Evolutionary conservation across 2,797 vertebrate genomes (phyloP).

Genomic region (Coracias cyanogaster): DNA sequence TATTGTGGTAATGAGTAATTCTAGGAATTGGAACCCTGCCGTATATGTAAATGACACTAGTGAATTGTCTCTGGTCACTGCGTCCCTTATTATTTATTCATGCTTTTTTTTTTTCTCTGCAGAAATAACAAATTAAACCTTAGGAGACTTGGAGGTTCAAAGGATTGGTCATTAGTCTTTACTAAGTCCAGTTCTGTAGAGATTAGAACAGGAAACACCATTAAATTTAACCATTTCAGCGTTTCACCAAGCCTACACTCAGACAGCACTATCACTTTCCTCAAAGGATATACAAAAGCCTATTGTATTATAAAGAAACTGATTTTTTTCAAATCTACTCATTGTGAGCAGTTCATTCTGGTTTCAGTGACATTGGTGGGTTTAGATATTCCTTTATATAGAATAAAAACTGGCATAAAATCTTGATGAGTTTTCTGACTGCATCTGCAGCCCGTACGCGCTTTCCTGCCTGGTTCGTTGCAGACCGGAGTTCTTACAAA

Average conservation of each 20-base stretch:
- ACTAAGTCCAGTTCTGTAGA: slow-evolving; percentile 26
- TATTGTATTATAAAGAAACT: not conserved
- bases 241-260: not conserved
- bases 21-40: slow-evolving; percentile 4
- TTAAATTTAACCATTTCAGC: not conserved
- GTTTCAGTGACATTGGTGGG: not conserved
- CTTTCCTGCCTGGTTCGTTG: not conserved
- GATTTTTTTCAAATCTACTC: not conserved
- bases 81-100: slow-evolving; percentile 58
- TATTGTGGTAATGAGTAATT: slow-evolving; percentile 27
- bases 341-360: not conserved
- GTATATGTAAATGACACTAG: slow-evolving; percentile 23
- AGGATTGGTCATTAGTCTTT: slow-evolving; percentile 45
- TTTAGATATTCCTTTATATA: slow-evolving; percentile 5
- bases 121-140: slow-evolving; percentile 53
- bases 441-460: accelerated
- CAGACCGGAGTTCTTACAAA: slow-evolving; percentile 1
- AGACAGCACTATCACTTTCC: not conserved
- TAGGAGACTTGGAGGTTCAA: slow-evolving; percentile 25
- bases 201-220: slow-evolving; percentile 20
- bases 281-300: not conserved
- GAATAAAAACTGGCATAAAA: not conserved
- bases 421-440: not conserved
- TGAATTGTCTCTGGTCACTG: slow-evolving; percentile 16
- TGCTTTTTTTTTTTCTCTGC: not conserved